Evolutionary conservation across 2,113 vertebrate species (phyloP).

Genomic region (Rhinogobius similis): DNA sequence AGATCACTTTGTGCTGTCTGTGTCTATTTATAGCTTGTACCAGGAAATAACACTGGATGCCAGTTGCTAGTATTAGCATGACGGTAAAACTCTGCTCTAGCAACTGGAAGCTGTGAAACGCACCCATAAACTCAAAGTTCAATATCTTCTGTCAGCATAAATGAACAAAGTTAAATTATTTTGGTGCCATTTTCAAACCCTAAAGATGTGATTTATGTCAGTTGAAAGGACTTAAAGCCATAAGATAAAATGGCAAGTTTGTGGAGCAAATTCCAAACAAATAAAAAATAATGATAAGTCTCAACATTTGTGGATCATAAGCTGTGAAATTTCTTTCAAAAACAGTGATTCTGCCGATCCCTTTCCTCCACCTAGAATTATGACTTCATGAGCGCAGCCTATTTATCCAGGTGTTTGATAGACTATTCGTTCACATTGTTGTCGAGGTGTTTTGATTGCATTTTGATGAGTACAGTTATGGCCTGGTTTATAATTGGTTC

Average conservation of each 20-base stretch:
- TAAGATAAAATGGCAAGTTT: not conserved
- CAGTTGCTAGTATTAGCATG: too few relatives aligned
- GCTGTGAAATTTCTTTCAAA: not conserved
- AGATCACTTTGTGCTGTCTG: too few relatives aligned
- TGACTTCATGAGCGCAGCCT: not conserved
- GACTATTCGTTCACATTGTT: conserved; percentile 11
- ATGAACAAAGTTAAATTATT: too few relatives aligned
- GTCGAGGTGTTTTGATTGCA: conserved; percentile 30
- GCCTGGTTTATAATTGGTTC: conserved; percentile 42
- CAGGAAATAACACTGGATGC: too few relatives aligned
- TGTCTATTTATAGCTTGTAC: too few relatives aligned
- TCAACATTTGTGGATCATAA: not conserved
- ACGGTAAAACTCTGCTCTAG: too few relatives aligned
- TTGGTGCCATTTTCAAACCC: too few relatives aligned
- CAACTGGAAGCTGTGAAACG: too few relatives aligned
- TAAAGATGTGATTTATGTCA: too few relatives aligned
- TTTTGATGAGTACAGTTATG: conserved; percentile 27
- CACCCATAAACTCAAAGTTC: too few relatives aligned
- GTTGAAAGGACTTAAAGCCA: not conserved
- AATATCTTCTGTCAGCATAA: too few relatives aligned
- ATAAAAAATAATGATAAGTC: not conserved
- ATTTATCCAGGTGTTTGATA: conserved; percentile 29
- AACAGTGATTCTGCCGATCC: not conserved
- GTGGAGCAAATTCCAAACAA: not conserved
- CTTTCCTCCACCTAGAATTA: not conserved